A percentile compares a stretch with the other conserved stretches of the same genome.
phyloP scores from a whole-genome alignment of 2,888 invertebrate genomes.

The Diogma glabrata region DNA sequence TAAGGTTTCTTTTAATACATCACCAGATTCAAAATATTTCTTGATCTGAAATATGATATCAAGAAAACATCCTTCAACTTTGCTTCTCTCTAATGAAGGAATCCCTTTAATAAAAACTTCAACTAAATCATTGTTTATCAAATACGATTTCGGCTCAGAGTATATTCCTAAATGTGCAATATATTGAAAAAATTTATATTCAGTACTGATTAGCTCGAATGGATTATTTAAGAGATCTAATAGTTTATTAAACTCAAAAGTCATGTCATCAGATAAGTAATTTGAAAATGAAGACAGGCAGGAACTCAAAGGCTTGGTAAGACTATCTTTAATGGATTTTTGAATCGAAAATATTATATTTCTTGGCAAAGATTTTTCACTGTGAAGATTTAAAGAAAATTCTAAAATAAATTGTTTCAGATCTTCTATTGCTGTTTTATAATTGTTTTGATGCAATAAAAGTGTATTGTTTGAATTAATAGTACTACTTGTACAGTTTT shows the following conservation, averaged over 20 bases:
- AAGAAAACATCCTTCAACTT: slow-evolving; percentile 2
- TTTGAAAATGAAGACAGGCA: neutral
- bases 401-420: neutral
- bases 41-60: neutral
- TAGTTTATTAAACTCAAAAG: neutral
- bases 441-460: neutral
- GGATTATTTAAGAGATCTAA: neutral
- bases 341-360: neutral
- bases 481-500: no score
- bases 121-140: slow-evolving; percentile 1
- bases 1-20: neutral
- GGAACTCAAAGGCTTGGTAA: neutral
- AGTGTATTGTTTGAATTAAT: no score
- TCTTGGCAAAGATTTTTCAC: neutral
- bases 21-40: neutral
- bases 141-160: neutral
- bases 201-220: neutral
- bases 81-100: neutral
- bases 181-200: neutral
- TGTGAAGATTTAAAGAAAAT: neutral
- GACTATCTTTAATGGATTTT: neutral
- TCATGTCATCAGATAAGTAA: neutral
- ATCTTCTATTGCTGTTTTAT: neutral
- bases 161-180: neutral
- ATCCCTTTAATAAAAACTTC: neutral